Base-by-base conservation (phyloP, 1,140 invertebrate genomes). In the Cyclina sinensis region DNA sequence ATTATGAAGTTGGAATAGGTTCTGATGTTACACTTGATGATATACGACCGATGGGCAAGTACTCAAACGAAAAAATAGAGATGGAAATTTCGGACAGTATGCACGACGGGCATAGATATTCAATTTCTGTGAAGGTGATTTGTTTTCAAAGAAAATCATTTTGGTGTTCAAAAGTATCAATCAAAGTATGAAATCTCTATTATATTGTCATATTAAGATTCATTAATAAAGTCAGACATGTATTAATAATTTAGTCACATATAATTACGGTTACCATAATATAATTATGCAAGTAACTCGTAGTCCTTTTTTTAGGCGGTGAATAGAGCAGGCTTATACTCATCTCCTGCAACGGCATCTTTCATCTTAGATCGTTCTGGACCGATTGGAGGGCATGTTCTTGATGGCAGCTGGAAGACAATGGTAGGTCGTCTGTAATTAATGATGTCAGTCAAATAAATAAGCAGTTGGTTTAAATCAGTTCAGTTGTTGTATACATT, bases 341-440 rank as follows among this genome's bases (percentile, higher is more conserved):
- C 51, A 32, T 5, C 9, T 12, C 7, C 35, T 12, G 70, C 48
- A 11, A 62, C 80, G 37, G 12, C 12, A 30, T 32, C 48, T 18
- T 35, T 83, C 18, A 74, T 78, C n/a, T n/a, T 82, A 7, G 87
- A 89, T 46, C 54, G 35, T 27, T 57, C 87, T 16, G 51, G 80
- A 57, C 87, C 87, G 14, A 62, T 27, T 0, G 68, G 68, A 48
- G 87, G 87, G 24, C 27, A 46, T 27, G 80, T 89, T 30, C 14
- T 76, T 4, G 80, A 74, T 43, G 87, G 87, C 39, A 39, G 39
- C 65, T 39, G 65, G 65, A 5, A 4, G 65, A 39, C 16, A 9
- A n/a, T 37, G 14, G 65, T 70, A 37, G 39, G 21, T 39, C 24
- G 27, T 68, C n/a, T n/a, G n/a, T n/a, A n/a, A n/a, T n/a, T n/a